Conservation (phyloP, 1,140 invertebrate genomes). For the Cephus cinctus region DNA sequence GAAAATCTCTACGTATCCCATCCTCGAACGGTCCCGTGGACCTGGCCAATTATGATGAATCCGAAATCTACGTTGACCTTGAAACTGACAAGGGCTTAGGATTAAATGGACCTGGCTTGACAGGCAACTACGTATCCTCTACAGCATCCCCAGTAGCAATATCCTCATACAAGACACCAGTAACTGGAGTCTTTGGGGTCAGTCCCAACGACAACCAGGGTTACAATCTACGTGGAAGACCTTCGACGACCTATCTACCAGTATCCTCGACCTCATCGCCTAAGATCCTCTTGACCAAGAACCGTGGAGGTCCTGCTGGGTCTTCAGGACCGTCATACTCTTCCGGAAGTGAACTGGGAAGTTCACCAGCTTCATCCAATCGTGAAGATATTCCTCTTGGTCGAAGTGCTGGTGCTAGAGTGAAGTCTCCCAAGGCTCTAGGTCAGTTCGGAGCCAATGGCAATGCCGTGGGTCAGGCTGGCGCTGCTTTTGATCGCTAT, state of each 20-base stretch:
- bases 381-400: not conserved
- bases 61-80: slow-evolving; percentile 49
- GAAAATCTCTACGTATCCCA: slow-evolving; percentile 32
- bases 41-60: slow-evolving; percentile 48
- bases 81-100: slow-evolving; percentile 37
- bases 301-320: slow-evolving; percentile 1
- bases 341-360: slow-evolving; percentile 6
- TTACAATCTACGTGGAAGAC: slow-evolving; percentile 6
- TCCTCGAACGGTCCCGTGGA: slow-evolving; percentile 46
- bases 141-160: too few relatives aligned
- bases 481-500: slow-evolving; percentile 55
- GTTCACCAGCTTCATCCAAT: slow-evolving; percentile 6
- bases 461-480: not conserved
- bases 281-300: not conserved
- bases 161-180: slow-evolving; percentile 14
- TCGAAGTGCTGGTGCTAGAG: slow-evolving; percentile 8
- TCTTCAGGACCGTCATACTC: slow-evolving; percentile 12
- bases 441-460: slow-evolving; percentile 1
- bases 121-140: too few relatives aligned
- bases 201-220: not conserved
- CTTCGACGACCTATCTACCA: slow-evolving; percentile 12
- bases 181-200: slow-evolving; percentile 3
- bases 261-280: not conserved
- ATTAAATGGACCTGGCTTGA: too few relatives aligned
- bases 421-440: slow-evolving; percentile 9